Evolutionary conservation across 2,888 invertebrate species (phyloP).

Genomic region (Noctua janthina): DNA sequence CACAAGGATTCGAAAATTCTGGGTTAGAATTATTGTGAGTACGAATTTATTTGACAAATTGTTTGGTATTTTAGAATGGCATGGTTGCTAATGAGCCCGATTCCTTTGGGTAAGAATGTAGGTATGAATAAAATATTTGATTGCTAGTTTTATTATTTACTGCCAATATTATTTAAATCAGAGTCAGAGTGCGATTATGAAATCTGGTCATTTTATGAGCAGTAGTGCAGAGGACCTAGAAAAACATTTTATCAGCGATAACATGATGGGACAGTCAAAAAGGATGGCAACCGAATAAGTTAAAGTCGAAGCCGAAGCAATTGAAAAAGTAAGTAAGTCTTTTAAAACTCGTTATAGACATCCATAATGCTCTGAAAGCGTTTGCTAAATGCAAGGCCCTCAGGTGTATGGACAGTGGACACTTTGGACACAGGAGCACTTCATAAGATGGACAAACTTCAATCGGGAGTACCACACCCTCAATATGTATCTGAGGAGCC

Average conservation of each 20-base stretch:
- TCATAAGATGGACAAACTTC: no score
- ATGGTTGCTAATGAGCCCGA: slow-evolving; percentile 10
- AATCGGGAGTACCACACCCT: no score
- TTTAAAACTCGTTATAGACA: not conserved
- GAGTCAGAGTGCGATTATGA: not conserved
- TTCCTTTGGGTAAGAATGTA: not conserved
- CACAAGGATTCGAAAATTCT: slow-evolving; percentile 17
- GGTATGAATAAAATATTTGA: slow-evolving; percentile 17
- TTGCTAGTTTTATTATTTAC: not conserved
- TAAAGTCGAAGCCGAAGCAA: no score
- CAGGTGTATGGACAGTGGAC: not conserved
- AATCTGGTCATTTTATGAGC: not conserved
- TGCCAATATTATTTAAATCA: not conserved
- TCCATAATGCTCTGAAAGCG: not conserved
- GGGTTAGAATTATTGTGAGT: slow-evolving; percentile 24
- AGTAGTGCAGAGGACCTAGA: not conserved
- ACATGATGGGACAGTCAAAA: not conserved
- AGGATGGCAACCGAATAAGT: not conserved
- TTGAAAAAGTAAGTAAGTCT: no score
- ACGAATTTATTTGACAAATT: slow-evolving; percentile 21
- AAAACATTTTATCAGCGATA: not conserved
- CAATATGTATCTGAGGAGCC: no score
- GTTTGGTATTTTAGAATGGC: slow-evolving; percentile 39
- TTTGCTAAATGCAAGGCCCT: not conserved
- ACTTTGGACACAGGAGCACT: not conserved